Evolutionary conservation across 1,140 invertebrate genomes (phyloP).

Genomic region (Lepidurus packardi): DNA sequence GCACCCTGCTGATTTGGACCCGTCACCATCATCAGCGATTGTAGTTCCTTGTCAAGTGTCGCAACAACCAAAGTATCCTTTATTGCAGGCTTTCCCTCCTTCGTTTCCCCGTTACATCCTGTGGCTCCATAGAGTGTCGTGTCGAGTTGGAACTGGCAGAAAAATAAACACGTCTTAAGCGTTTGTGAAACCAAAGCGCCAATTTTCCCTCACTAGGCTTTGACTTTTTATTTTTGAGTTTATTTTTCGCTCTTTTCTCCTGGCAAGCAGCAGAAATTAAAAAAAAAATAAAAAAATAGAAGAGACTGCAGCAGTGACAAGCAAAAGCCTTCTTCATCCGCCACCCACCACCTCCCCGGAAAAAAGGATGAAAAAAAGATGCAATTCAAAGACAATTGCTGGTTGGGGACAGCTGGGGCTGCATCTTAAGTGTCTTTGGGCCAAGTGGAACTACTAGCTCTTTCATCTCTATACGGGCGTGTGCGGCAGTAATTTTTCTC

Average conservation of each 20-base stretch:
- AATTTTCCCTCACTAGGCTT: background rate
- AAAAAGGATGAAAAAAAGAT: background rate
- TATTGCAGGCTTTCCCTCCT: background rate
- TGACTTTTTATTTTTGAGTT: background rate
- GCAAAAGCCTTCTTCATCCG: background rate
- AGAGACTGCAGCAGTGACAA: constrained; percentile 12
- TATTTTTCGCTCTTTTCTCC: background rate
- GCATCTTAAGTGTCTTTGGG: constrained; percentile 14
- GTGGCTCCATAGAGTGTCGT: no score
- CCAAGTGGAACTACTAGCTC: background rate
- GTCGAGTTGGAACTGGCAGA: background rate
- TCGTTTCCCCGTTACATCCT: no score
- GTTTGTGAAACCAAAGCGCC: background rate
- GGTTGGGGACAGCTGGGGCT: constrained; percentile 16
- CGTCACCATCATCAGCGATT: background rate
- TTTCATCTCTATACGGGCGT: constrained; percentile 1
- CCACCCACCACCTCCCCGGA: no score
- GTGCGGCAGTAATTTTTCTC: constrained; percentile 1
- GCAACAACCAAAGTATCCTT: background rate
- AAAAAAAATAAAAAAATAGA: background rate
- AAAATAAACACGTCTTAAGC: background rate
- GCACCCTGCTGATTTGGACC: background rate
- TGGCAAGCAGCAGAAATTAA: background rate
- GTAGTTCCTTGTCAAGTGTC: background rate
- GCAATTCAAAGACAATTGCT: constrained; percentile 11